These are phyloP conservation scores for Akabosia matsudoensis DNA, from an alignment of 1,140 invertebrate species.

Conservation along the genomic window DNA sequence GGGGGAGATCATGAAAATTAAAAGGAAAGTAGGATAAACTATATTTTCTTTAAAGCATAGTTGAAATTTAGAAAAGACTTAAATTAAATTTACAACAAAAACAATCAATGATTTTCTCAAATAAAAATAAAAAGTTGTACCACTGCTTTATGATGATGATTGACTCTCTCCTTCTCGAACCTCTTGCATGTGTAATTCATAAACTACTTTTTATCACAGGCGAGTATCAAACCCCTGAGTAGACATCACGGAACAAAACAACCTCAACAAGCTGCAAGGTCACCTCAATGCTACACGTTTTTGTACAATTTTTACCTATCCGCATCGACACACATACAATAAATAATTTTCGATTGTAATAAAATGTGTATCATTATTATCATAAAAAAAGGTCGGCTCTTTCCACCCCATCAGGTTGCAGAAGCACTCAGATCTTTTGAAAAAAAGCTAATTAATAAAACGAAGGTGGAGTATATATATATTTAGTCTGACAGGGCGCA, in stretches of 20 bases:
- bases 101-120: too few relatives aligned
- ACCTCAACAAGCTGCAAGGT: constrained; percentile 3
- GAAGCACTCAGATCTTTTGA: background rate
- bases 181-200: background rate
- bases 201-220: background rate
- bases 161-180: background rate
- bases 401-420: too few relatives aligned
- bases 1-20: too few relatives aligned
- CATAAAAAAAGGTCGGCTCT: background rate
- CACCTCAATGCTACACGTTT: constrained; percentile 4
- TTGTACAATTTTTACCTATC: background rate
- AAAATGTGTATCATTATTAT: background rate
- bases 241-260: constrained; percentile 5
- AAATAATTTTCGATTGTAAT: background rate
- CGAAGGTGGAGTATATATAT: background rate
- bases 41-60: too few relatives aligned
- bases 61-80: too few relatives aligned
- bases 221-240: background rate
- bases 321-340: constrained; percentile 4
- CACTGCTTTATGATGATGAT: too few relatives aligned
- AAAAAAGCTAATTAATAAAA: background rate
- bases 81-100: too few relatives aligned
- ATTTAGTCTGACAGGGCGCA: too few relatives aligned
- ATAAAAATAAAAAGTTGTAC: too few relatives aligned
- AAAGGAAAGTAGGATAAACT: too few relatives aligned